Evolutionary conservation across 1,140 invertebrate species (phyloP).

Genomic region (Drosophila kurseongensis): DNA sequence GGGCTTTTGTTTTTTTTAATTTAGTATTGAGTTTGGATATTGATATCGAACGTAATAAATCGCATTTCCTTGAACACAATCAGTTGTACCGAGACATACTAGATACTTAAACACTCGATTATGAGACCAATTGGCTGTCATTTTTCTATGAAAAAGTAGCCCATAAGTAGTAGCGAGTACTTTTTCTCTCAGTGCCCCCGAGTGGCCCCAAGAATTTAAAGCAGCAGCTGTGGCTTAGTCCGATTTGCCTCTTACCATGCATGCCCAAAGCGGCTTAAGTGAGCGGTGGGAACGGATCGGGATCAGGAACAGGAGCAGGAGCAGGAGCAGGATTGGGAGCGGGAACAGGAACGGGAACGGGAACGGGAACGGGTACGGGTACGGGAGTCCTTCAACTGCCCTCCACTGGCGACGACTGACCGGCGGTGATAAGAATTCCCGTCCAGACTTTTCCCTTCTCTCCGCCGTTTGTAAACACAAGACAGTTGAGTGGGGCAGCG

Average conservation of each 20-base stretch:
- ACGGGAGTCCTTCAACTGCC: slow-evolving; percentile 6
- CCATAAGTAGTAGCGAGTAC: too few relatives aligned
- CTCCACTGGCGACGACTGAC: slow-evolving; percentile 12
- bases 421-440: slow-evolving; percentile 25
- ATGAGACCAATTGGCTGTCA: too few relatives aligned
- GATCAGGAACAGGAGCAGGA: background rate
- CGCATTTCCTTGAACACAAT: too few relatives aligned
- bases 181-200: background rate
- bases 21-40: too few relatives aligned
- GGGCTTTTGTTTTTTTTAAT: too few relatives aligned
- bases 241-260: slow-evolving; percentile 37
- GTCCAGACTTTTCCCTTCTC: background rate
- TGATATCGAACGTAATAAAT: too few relatives aligned
- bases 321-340: background rate
- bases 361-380: background rate
- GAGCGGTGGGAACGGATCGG: background rate
- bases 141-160: too few relatives aligned
- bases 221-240: slow-evolving; percentile 40
- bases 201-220: slow-evolving; percentile 9
- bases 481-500: slow-evolving; percentile 11
- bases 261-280: slow-evolving; percentile 45
- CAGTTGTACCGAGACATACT: too few relatives aligned
- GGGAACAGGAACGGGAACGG: background rate
- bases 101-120: too few relatives aligned
- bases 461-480: slow-evolving; percentile 26